phyloP scores from a whole-genome alignment of 2,888 invertebrate species.

The Drosophila borealis region DNA sequence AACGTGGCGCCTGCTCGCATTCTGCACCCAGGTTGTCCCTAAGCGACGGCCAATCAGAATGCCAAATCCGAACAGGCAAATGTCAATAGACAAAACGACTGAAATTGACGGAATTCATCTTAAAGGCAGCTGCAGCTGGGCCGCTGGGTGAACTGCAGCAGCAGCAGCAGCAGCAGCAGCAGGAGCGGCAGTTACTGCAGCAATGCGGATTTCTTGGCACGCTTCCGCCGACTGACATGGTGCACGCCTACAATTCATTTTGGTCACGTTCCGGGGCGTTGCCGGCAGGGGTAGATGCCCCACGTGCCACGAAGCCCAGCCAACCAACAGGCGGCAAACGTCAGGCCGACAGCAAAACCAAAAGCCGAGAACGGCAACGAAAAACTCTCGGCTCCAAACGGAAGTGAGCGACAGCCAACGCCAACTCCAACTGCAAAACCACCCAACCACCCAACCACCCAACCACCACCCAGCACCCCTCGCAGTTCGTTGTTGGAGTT shows the following conservation, averaged over 20 bases:
- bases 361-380: constrained; percentile 26
- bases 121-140: constrained; percentile 26
- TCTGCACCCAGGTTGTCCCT: constrained; percentile 12
- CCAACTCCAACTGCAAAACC: constrained; percentile 9
- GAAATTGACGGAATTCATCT: constrained; percentile 35
- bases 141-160: constrained; percentile 22
- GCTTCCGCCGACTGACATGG: constrained; percentile 50
- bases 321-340: constrained; percentile 58
- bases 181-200: constrained; percentile 18
- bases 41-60: constrained; percentile 47
- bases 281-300: constrained; percentile 68
- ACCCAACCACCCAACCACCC: neutral
- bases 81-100: constrained; percentile 37
- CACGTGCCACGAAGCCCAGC: constrained; percentile 31
- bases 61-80: constrained; percentile 39
- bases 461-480: neutral
- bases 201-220: constrained; percentile 50
- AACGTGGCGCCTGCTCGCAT: neutral
- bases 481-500: constrained; percentile 44
- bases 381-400: constrained; percentile 37
- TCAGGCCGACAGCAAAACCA: constrained; percentile 34
- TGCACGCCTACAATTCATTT: constrained; percentile 80
- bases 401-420: constrained; percentile 27
- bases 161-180: constrained; percentile 15
- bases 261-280: constrained; percentile 84